Evolutionary conservation across 2,797 vertebrate species (phyloP).

Genomic region (Alfaro cultratus): DNA sequence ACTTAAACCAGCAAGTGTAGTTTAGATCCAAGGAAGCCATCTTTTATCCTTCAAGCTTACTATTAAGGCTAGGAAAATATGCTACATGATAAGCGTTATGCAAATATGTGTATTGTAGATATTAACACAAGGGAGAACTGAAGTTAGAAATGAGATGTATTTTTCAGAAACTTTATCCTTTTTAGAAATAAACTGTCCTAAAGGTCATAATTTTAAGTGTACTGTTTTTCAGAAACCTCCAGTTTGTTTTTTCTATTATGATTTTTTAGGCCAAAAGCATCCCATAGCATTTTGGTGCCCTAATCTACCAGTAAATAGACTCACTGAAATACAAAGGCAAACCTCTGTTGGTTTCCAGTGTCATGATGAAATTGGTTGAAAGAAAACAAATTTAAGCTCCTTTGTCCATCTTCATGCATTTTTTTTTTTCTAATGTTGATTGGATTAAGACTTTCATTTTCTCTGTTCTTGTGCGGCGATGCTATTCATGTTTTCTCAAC

Average conservation of each 20-base stretch:
- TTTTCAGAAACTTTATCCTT: not conserved
- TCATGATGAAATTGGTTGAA: constrained; percentile 67
- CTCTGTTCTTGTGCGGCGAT: constrained; percentile 9
- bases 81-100: too few relatives aligned
- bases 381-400: constrained; percentile 57
- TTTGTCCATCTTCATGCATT: constrained; percentile 60
- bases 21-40: not conserved
- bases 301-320: constrained; percentile 4
- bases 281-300: constrained; percentile 8
- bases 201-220: not conserved
- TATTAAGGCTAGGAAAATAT: not conserved
- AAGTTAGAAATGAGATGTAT: not conserved
- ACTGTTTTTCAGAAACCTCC: not conserved
- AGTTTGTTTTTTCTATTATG: not conserved
- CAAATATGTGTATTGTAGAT: not conserved
- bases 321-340: constrained; percentile 3
- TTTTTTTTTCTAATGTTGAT: constrained; percentile 45
- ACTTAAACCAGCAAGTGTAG: constrained; percentile 28
- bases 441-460: constrained; percentile 52
- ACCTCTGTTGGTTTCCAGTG: constrained; percentile 33
- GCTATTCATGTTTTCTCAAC: constrained; percentile 26
- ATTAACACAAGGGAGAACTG: not conserved
- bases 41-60: constrained; percentile 1
- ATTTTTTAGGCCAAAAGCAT: not conserved
- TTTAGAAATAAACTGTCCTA: not conserved